These are phyloP conservation scores for Peromyscus maniculatus DNA, from an alignment of 2,113 vertebrate genomes.

Conservation along the genomic window DNA sequence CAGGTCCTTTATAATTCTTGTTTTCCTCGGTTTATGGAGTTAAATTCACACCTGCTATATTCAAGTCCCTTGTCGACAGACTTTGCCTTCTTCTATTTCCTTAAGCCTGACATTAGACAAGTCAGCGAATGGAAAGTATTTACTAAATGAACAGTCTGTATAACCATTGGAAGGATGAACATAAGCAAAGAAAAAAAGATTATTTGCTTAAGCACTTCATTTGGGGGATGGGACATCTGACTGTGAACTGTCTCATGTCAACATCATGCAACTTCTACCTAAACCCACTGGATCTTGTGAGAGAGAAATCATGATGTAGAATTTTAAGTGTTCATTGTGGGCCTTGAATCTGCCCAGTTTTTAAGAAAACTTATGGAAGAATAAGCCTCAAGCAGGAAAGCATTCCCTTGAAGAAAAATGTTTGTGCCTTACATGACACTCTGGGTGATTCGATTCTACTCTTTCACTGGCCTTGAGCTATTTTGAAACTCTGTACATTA, in stretches of 20 bases:
- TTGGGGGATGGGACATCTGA: neutral
- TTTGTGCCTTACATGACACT: neutral
- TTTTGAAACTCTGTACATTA: conserved; percentile 5
- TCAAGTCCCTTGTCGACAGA: neutral
- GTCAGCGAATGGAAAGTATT: neutral
- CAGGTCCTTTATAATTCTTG: conserved; percentile 27
- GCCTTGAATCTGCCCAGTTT: neutral
- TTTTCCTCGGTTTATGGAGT: neutral
- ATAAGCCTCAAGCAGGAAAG: neutral
- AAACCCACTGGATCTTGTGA: neutral
- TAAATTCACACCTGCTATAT: neutral
- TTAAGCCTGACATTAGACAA: neutral
- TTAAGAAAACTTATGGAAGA: neutral
- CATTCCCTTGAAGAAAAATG: neutral
- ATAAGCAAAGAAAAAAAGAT: neutral
- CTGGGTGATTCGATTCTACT: neutral
- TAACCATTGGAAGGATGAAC: neutral
- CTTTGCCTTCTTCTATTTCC: conserved; percentile 10
- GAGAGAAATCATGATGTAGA: neutral
- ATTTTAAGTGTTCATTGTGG: neutral
- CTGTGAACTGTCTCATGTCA: neutral
- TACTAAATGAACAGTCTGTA: conserved; percentile 30
- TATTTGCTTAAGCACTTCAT: conserved; percentile 23
- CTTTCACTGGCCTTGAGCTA: neutral
- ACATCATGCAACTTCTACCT: neutral